Percentiles rank a stretch among this genome's conserved stretches.
phyloP scores from a whole-genome alignment of 2,113 vertebrate genomes.

The Ramphastos sulfuratus region DNA sequence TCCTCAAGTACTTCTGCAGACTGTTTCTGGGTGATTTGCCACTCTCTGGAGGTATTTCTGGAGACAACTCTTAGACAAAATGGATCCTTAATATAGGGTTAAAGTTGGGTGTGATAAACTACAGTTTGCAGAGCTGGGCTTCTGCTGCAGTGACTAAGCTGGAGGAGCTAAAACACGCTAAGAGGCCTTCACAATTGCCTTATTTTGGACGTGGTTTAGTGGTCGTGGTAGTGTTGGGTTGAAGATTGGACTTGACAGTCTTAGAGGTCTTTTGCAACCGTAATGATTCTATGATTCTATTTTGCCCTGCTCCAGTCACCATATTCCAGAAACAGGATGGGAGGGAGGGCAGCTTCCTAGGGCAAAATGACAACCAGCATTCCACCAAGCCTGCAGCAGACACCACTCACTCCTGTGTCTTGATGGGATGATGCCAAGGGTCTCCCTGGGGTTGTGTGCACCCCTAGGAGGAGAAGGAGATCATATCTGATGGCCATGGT shows the following conservation, averaged over 20 bases:
- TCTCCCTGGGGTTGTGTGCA: neutral
- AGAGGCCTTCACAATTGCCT: neutral
- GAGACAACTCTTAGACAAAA: neutral
- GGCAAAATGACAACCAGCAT: neutral
- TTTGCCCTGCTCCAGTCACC: too few relatives aligned
- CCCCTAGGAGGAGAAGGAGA: neutral
- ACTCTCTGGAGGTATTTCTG: neutral
- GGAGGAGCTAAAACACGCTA: neutral
- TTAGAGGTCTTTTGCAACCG: too few relatives aligned
- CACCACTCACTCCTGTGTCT: neutral
- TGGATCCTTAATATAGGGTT: neutral
- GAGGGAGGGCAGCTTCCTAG: neutral
- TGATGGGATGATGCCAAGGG: neutral
- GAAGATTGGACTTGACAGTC: too few relatives aligned
- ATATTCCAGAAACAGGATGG: neutral
- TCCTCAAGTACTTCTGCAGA: neutral
- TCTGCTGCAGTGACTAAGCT: neutral
- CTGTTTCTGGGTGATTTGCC: neutral
- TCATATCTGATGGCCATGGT: accelerated
- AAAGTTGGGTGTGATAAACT: accelerated
- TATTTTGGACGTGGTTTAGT: neutral
- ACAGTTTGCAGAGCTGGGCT: neutral
- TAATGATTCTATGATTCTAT: too few relatives aligned
- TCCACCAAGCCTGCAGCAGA: neutral
- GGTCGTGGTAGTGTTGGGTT: too few relatives aligned